A percentile compares a stretch with the other conserved stretches of the same genome.
These are phyloP conservation scores for Sciaenops ocellatus DNA, from an alignment of 2,797 vertebrate genomes.

Conservation along the genomic window DNA sequence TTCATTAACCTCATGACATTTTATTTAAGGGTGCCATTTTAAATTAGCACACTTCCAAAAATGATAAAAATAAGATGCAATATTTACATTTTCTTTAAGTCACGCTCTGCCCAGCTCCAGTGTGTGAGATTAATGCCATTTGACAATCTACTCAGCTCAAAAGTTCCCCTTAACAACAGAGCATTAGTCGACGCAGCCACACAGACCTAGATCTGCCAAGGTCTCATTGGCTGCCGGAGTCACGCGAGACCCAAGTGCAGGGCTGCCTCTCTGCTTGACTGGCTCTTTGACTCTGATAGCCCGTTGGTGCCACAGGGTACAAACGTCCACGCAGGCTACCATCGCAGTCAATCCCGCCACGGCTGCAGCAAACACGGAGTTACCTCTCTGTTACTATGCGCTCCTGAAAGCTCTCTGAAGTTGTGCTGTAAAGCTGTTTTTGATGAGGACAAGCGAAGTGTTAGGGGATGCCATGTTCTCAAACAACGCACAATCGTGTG, in stretches of 20 bases:
- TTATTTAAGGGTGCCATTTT: slow-evolving; percentile 21
- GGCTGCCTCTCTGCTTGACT: slow-evolving; percentile 75
- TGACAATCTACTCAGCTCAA: slow-evolving; percentile 80
- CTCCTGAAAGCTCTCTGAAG: slow-evolving; percentile 21
- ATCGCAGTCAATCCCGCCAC: slow-evolving; percentile 44
- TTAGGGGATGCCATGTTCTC: slow-evolving; percentile 5
- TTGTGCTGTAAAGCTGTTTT: background rate
- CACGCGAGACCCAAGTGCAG: slow-evolving; percentile 71
- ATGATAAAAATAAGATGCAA: slow-evolving; percentile 35
- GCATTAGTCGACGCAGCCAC: slow-evolving; percentile 79
- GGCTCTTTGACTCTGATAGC: slow-evolving; percentile 82
- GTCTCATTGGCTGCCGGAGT: slow-evolving; percentile 82
- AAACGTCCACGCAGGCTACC: slow-evolving; percentile 58
- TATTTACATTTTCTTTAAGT: slow-evolving; percentile 69
- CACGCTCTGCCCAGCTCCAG: slow-evolving; percentile 54
- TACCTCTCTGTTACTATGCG: background rate
- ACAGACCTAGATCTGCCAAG: slow-evolving; percentile 78
- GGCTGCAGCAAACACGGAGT: slow-evolving; percentile 23
- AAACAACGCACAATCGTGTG: background rate
- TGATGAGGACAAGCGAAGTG: background rate
- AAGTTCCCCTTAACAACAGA: slow-evolving; percentile 85
- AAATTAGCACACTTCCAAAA: slow-evolving; percentile 23
- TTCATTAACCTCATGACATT: slow-evolving; percentile 9
- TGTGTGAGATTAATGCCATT: slow-evolving; percentile 75
- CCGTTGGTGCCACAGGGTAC: slow-evolving; percentile 75